Evolutionary conservation across 1,140 invertebrate genomes (phyloP).

Genomic region (Stenopsyche tienmushanensis): DNA sequence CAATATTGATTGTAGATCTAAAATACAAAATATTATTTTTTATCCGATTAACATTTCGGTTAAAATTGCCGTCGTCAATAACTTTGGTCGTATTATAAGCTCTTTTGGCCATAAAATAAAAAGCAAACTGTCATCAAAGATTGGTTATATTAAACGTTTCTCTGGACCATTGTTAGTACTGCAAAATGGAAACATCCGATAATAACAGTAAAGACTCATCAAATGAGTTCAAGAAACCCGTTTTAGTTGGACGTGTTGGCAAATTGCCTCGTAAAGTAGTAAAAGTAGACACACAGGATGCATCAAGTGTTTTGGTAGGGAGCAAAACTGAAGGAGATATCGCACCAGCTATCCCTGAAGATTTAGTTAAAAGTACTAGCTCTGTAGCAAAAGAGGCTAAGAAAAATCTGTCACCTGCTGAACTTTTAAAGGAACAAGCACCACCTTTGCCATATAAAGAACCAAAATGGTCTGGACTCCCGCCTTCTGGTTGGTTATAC

Average conservation of each 20-base stretch:
- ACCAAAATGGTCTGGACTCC: constrained; percentile 73
- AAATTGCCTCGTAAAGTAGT: constrained; percentile 49
- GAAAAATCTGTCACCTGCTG: constrained; percentile 43
- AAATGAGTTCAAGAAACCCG: constrained; percentile 51
- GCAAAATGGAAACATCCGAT: too few relatives aligned
- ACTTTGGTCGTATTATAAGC: too few relatives aligned
- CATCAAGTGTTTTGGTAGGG: neutral
- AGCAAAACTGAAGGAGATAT: neutral
- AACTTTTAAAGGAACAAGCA: constrained; percentile 46
- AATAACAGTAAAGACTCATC: too few relatives aligned
- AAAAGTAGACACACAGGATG: neutral
- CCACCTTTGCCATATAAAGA: constrained; percentile 67
- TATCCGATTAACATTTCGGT: too few relatives aligned
- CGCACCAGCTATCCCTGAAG: neutral
- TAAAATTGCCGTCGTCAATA: too few relatives aligned
- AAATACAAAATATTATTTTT: too few relatives aligned
- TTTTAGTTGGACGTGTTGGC: constrained; percentile 49
- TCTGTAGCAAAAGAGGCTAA: constrained; percentile 37
- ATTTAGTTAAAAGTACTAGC: too few relatives aligned
- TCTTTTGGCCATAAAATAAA: too few relatives aligned
- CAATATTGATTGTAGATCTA: too few relatives aligned
- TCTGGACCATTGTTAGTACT: too few relatives aligned
- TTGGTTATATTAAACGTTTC: too few relatives aligned
- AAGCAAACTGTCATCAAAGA: too few relatives aligned
- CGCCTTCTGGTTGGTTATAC: constrained; percentile 52